A percentile compares a stretch with the other conserved stretches of the same genome.
These are phyloP conservation scores for Bolinopsis microptera DNA, from an alignment of 37 sponge, comb jelly and placozoan species.

Conservation along the genomic window DNA sequence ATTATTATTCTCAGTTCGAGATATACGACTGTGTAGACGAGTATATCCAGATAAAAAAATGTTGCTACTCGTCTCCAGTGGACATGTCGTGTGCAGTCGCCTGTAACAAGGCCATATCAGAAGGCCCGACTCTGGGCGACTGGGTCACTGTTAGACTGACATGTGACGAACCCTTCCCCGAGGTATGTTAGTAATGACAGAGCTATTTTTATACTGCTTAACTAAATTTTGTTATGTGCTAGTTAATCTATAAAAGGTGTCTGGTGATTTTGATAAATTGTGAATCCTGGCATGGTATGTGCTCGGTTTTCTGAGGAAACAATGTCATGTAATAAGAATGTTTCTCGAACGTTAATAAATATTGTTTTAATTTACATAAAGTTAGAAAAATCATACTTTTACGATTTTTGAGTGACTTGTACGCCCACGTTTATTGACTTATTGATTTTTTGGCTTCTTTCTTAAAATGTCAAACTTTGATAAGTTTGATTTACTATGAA, in stretches of 20 bases:
- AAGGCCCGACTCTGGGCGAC: background rate
- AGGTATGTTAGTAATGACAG: background rate
- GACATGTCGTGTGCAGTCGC: background rate
- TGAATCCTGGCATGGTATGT: too few species aligned
- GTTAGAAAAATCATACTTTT: too few species aligned
- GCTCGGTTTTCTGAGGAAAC: too few species aligned
- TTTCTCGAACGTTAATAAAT: too few species aligned
- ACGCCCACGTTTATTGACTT: background rate
- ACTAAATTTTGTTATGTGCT: too few species aligned
- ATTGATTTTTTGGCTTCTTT: background rate
- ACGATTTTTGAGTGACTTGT: too few species aligned
- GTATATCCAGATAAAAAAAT: background rate
- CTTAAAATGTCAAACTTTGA: background rate
- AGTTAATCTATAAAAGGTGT: too few species aligned
- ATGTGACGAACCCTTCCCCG: slow-evolving; percentile 40
- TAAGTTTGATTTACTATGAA: background rate
- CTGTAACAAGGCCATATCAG: background rate
- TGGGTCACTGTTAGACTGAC: background rate
- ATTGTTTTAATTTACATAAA: too few species aligned
- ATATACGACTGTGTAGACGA: background rate
- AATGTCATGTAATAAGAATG: too few species aligned
- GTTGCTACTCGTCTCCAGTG: background rate
- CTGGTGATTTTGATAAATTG: too few species aligned
- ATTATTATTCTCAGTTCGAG: background rate
- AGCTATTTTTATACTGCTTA: too few species aligned